Percentiles rank a stretch among this genome's conserved stretches.
Conservation (phyloP, 2,797 vertebrate genomes). For the Delichon dasypus region DNA sequence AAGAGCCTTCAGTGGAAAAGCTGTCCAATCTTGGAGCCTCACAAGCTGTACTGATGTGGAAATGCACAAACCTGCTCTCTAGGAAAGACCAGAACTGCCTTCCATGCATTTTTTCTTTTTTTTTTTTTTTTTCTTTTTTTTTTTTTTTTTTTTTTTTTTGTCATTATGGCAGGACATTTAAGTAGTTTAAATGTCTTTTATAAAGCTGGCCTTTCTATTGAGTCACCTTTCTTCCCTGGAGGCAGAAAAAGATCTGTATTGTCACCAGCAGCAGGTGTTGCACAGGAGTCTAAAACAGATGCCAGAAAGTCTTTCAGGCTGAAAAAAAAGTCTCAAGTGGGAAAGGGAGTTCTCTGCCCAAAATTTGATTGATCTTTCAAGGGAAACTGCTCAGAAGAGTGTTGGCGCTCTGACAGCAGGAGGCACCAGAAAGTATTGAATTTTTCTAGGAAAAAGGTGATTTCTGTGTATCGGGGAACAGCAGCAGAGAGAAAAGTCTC, state of each 20-base stretch:
- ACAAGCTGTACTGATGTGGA: neutral
- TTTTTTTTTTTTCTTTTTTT: neutral
- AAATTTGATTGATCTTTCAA: slow-evolving; percentile 54
- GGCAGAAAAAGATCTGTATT: neutral
- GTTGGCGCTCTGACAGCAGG: slow-evolving; percentile 45
- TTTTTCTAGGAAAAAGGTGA: slow-evolving; percentile 46
- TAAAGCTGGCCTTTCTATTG: neutral
- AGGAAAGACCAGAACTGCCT: neutral
- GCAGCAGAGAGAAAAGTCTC: slow-evolving; percentile 14
- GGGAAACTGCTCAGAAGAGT: slow-evolving; percentile 32
- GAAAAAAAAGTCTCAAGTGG: slow-evolving; percentile 21
- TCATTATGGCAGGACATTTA: neutral
- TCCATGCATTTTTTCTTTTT: neutral
- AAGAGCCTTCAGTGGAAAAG: neutral
- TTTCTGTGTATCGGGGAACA: neutral
- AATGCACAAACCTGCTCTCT: neutral
- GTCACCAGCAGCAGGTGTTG: slow-evolving; percentile 39
- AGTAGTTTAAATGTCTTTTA: neutral
- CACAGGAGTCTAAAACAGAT: slow-evolving; percentile 32
- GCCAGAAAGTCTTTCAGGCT: slow-evolving; percentile 41
- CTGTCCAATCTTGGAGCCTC: neutral
- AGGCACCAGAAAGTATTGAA: slow-evolving; percentile 35
- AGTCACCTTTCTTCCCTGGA: slow-evolving; percentile 13
- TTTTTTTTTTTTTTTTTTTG: neutral
- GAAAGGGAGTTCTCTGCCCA: slow-evolving; percentile 14